A percentile compares a stretch with the other conserved stretches of the same genome.
These are phyloP conservation scores for Hyaena hyaena DNA, from an alignment of 2,113 vertebrate species.

Conservation along the genomic window DNA sequence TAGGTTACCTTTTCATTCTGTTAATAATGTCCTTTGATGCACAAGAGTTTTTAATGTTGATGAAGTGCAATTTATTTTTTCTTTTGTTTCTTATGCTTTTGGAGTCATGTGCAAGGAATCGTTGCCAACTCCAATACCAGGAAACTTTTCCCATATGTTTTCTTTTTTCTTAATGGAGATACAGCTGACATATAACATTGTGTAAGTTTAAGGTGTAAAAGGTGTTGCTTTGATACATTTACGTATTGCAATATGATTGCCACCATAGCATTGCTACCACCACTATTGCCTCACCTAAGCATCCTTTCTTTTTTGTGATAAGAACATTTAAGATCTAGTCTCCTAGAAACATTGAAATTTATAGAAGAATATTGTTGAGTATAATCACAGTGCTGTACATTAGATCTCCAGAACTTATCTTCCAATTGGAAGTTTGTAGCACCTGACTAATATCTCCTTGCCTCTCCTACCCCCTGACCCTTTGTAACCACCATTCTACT, in stretches of 20 bases:
- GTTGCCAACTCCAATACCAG: not conserved
- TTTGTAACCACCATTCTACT: not conserved
- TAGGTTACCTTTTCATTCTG: not conserved
- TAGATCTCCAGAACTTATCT: not conserved
- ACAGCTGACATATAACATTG: not conserved
- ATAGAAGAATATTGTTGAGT: not conserved
- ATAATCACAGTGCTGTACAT: not conserved
- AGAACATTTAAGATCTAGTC: not conserved
- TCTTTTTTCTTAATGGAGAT: not conserved
- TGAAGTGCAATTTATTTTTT: not conserved
- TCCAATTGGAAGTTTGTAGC: not conserved
- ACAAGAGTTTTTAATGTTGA: not conserved
- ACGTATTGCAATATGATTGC: not conserved
- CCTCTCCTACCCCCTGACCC: not conserved
- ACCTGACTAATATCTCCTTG: not conserved
- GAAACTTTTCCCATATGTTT: not conserved
- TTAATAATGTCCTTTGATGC: not conserved
- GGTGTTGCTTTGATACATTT: too few relatives aligned
- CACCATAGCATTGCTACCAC: not conserved
- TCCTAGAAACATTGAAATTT: not conserved
- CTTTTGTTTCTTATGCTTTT: not conserved
- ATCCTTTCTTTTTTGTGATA: not conserved
- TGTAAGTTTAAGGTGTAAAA: too few relatives aligned
- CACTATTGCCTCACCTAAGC: not conserved
- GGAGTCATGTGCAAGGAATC: not conserved